These are phyloP conservation scores for Baccha elongata DNA, from an alignment of 2,888 invertebrate genomes.

Conservation along the genomic window DNA sequence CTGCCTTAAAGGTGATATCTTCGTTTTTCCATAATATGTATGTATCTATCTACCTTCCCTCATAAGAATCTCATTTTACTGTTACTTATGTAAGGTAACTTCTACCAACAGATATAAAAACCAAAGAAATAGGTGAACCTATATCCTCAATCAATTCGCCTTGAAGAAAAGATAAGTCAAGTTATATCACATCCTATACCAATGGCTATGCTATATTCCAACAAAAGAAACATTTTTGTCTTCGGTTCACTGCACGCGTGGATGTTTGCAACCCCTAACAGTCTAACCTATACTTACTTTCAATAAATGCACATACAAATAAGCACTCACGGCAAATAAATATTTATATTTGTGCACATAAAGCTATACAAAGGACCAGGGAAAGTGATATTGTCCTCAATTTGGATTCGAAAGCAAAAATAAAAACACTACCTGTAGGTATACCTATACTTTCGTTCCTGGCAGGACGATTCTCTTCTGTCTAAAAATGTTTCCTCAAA, in stretches of 20 bases:
- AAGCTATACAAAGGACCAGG: constrained; percentile 35
- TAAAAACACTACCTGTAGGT: not conserved
- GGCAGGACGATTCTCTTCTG: constrained; percentile 30
- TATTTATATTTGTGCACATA: constrained; percentile 55
- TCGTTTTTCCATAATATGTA: too few species aligned
- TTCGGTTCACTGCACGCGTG: not conserved
- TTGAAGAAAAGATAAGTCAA: constrained; percentile 49
- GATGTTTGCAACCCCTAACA: constrained; percentile 28
- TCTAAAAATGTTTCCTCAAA: constrained; percentile 50
- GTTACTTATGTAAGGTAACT: not conserved
- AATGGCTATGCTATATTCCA: not conserved
- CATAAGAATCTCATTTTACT: not conserved
- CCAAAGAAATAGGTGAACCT: constrained; percentile 35
- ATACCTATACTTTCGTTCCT: too few species aligned
- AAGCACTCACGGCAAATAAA: constrained; percentile 59
- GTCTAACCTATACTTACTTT: constrained; percentile 41
- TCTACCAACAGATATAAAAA: not conserved
- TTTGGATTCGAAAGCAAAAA: constrained; percentile 39
- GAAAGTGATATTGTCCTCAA: constrained; percentile 59
- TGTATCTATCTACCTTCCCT: too few species aligned
- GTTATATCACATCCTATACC: constrained; percentile 63
- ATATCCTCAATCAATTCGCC: constrained; percentile 14
- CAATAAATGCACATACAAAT: constrained; percentile 68
- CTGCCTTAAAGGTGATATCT: constrained; percentile 35
- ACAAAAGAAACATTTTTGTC: constrained; percentile 34